These are phyloP conservation scores for Sceloporus tristichus DNA, from an alignment of 2,113 vertebrate genomes.

Conservation along the genomic window DNA sequence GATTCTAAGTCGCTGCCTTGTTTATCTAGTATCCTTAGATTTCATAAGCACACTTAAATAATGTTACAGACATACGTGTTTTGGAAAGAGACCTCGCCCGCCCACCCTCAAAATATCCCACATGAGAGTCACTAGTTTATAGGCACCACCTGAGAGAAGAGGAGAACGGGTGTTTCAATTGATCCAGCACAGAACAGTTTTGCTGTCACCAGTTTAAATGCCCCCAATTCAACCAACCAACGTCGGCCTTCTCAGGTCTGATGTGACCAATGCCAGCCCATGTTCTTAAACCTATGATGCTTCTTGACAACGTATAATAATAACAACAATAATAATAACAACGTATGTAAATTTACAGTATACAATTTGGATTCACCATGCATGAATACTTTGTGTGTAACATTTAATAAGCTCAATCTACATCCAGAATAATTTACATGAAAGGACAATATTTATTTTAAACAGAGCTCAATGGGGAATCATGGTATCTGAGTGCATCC, in stretches of 20 bases:
- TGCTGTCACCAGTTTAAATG: slow-evolving; percentile 95
- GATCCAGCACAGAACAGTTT: slow-evolving; percentile 88
- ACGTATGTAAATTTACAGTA: slow-evolving; percentile 99
- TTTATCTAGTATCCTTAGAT: slow-evolving; percentile 92
- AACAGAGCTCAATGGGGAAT: slow-evolving; percentile 96
- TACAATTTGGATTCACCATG: slow-evolving; percentile 99
- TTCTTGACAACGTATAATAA: slow-evolving; percentile 99
- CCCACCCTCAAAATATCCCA: slow-evolving; percentile 72
- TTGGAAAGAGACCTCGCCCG: slow-evolving; percentile 82
- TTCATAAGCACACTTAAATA: slow-evolving; percentile 96
- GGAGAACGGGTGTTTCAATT: slow-evolving; percentile 86
- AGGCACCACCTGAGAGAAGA: slow-evolving; percentile 91
- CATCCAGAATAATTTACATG: slow-evolving; percentile 99
- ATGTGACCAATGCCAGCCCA: slow-evolving; percentile 94
- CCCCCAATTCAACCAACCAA: slow-evolving; percentile 90
- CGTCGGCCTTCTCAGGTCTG: slow-evolving; percentile 93
- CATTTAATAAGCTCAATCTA: slow-evolving; percentile 99
- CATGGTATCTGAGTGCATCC: slow-evolving; percentile 97
- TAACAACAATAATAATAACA: too few species aligned
- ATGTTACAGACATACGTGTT: slow-evolving; percentile 94
- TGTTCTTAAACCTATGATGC: slow-evolving; percentile 97
- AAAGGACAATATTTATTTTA: slow-evolving; percentile 99
- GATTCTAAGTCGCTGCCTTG: slow-evolving; percentile 88
- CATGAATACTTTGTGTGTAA: slow-evolving; percentile 99
- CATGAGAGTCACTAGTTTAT: slow-evolving; percentile 85